Evolutionary conservation across 2,113 vertebrate species (phyloP).

Genomic region (Sinocyclocheilus maitianheensis): DNA sequence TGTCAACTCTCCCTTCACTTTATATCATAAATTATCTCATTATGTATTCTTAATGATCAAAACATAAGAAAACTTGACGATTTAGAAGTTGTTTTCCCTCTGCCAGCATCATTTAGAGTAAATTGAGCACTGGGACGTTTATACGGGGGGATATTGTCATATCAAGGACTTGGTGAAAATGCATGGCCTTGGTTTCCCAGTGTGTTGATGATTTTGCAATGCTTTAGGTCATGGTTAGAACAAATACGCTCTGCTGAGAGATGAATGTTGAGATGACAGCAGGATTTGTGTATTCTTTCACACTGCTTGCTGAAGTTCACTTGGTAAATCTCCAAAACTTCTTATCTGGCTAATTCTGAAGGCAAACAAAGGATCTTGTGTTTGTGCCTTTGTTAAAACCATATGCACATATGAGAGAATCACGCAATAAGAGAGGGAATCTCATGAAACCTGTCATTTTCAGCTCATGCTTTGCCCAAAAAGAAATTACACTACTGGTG

Average conservation of each 20-base stretch:
- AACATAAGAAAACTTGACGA: constrained; percentile 18
- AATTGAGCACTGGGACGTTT: background rate
- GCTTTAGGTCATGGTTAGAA: constrained; percentile 24
- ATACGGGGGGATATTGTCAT: background rate
- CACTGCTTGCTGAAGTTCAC: background rate
- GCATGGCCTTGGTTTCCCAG: background rate
- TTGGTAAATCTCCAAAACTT: constrained; percentile 25
- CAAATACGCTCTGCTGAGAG: background rate
- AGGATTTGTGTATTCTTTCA: background rate
- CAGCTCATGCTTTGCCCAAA: background rate
- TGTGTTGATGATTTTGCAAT: constrained; percentile 12
- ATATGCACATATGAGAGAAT: background rate
- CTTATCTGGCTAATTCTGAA: background rate
- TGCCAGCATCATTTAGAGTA: constrained; percentile 1
- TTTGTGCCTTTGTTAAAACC: constrained; percentile 1
- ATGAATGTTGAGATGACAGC: background rate
- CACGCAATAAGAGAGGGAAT: background rate
- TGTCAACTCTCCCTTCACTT: background rate
- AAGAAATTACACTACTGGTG: too few relatives aligned
- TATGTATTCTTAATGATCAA: constrained; percentile 33
- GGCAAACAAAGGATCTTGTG: constrained; percentile 7
- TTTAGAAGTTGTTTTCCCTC: constrained; percentile 22
- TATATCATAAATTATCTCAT: constrained; percentile 23
- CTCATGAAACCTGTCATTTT: background rate
- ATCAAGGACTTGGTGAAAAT: background rate